Percentiles rank a stretch among this genome's conserved stretches.
These are phyloP conservation scores for Ernsta delagoae DNA, from an alignment of 2,888 invertebrate genomes.

Conservation along the genomic window DNA sequence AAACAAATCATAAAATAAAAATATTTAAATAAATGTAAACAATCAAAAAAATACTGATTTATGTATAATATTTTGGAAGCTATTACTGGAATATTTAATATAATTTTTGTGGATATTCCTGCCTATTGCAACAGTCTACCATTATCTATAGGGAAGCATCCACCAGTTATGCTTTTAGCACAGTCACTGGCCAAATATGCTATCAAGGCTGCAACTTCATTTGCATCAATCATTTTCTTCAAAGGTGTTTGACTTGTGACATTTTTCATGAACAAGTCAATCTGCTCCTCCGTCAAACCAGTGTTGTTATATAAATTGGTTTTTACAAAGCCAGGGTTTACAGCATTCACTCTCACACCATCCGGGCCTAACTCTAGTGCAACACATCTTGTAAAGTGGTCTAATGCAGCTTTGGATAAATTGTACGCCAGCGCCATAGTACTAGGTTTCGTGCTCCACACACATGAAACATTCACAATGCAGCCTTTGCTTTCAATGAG, in stretches of 20 bases:
- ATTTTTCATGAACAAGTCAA: slow-evolving; percentile 89
- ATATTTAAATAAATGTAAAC: too few relatives aligned
- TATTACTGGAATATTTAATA: too few relatives aligned
- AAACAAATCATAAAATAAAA: too few relatives aligned
- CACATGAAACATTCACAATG: slow-evolving; percentile 96
- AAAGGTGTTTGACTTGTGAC: slow-evolving; percentile 91
- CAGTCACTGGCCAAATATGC: slow-evolving; percentile 94
- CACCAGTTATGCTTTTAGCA: slow-evolving; percentile 95
- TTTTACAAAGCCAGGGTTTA: slow-evolving; percentile 97
- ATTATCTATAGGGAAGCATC: slow-evolving; percentile 69
- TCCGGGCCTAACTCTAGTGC: slow-evolving; percentile 92
- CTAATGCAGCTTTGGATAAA: slow-evolving; percentile 96
- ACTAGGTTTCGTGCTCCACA: slow-evolving; percentile 87
- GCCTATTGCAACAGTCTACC: slow-evolving; percentile 58
- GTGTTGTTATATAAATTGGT: slow-evolving; percentile 93
- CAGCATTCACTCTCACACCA: slow-evolving; percentile 93
- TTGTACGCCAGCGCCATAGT: slow-evolving; percentile 94
- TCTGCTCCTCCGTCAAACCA: slow-evolving; percentile 85
- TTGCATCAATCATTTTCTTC: slow-evolving; percentile 90
- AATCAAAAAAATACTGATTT: too few relatives aligned
- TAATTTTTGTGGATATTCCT: too few relatives aligned
- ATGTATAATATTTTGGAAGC: too few relatives aligned
- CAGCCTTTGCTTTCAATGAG: slow-evolving; percentile 91
- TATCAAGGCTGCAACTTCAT: slow-evolving; percentile 95
- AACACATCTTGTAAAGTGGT: slow-evolving; percentile 95